A percentile compares a stretch with the other conserved stretches of the same genome.
These are phyloP conservation scores for Vespertilio murinus DNA, from an alignment of 2,797 vertebrate genomes.

Conservation along the genomic window DNA sequence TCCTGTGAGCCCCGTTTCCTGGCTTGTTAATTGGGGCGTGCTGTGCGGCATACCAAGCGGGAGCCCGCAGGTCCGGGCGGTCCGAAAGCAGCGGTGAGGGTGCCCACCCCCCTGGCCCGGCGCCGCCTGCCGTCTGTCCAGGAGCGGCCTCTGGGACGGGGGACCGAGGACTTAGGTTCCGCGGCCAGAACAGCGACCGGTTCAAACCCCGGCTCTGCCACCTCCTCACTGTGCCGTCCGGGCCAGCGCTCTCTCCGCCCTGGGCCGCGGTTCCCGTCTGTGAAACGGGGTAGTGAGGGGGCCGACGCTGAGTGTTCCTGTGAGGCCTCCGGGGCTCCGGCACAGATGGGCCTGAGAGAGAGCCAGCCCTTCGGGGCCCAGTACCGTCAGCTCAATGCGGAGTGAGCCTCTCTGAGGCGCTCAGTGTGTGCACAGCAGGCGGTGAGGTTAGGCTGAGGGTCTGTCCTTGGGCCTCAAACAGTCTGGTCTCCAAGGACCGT, in stretches of 20 bases:
- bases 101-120: not conserved
- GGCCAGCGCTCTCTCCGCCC: not conserved
- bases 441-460: not conserved
- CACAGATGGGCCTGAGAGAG: not conserved
- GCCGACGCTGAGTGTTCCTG: not conserved
- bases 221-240: not conserved
- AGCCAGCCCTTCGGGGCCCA: not conserved
- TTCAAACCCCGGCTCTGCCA: not conserved
- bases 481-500: not conserved
- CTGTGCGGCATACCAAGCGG: rapidly evolving
- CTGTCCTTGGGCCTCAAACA: rapidly evolving
- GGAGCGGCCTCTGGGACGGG: not conserved
- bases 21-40: rapidly evolving
- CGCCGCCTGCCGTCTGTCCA: rapidly evolving
- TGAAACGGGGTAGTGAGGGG: not conserved
- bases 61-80: not conserved
- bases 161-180: not conserved
- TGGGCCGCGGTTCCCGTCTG: not conserved
- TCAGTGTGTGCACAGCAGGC: too few relatives aligned
- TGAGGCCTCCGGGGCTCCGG: not conserved
- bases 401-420: not conserved
- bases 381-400: too few relatives aligned
- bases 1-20: not conserved
- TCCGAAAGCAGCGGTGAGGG: rapidly evolving
- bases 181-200: too few relatives aligned